Percentiles rank a stretch among this genome's conserved stretches.
phyloP scores from a whole-genome alignment of 2,797 vertebrate species.

The Onychomys leucogaster region DNA sequence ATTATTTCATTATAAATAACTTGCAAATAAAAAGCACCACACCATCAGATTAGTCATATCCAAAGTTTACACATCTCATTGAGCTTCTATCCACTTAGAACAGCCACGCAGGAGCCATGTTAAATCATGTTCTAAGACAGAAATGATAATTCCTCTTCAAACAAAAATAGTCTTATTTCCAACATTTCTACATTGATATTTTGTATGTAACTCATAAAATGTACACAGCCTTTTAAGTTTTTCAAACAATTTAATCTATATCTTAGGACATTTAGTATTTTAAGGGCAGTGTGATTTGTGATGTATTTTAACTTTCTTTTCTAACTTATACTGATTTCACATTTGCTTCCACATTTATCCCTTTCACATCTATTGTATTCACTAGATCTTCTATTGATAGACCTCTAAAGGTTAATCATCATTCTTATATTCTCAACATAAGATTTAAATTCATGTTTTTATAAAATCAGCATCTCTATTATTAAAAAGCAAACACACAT shows the following conservation, averaged over 20 bases:
- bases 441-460: neutral
- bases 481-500: neutral
- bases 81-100: neutral
- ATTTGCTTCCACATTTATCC: neutral
- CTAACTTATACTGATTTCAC: neutral
- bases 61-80: neutral
- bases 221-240: too few species aligned
- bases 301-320: neutral
- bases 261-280: neutral
- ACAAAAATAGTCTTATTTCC: neutral
- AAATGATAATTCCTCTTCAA: neutral
- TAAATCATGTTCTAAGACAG: neutral
- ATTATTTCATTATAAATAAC: neutral
- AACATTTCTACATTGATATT: neutral
- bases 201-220: neutral
- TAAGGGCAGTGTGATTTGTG: neutral
- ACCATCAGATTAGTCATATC: neutral
- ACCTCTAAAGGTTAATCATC: neutral
- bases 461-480: neutral
- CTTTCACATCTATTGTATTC: neutral
- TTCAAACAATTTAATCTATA: neutral
- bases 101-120: too few species aligned
- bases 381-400: neutral
- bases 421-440: constrained; percentile 3
- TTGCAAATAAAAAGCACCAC: neutral